A percentile compares a stretch with the other conserved stretches of the same genome.
These are phyloP conservation scores for Latrodectus elegans DNA, from an alignment of 2,888 invertebrate species.

Conservation along the genomic window DNA sequence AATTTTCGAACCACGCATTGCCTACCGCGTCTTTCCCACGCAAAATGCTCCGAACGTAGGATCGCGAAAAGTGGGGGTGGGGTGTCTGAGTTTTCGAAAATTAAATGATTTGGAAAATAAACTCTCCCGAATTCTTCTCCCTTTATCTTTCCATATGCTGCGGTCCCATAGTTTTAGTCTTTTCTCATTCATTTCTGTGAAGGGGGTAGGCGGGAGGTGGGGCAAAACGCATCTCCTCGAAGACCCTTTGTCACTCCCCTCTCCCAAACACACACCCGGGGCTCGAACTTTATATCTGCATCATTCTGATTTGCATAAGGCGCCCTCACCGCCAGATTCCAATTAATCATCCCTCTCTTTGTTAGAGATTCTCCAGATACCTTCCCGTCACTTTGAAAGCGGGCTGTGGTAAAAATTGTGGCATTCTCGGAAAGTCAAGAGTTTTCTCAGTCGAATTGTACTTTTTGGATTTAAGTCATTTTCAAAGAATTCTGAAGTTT, in stretches of 20 bases:
- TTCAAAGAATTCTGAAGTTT: no score
- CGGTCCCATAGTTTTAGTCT: constrained; percentile 61
- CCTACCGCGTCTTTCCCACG: constrained; percentile 45
- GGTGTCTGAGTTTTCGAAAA: constrained; percentile 38
- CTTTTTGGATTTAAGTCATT: no score
- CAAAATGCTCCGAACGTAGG: background rate
- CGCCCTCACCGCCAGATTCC: constrained; percentile 15
- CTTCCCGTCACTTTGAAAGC: constrained; percentile 19
- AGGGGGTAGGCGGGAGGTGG: constrained; percentile 4
- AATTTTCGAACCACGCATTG: constrained; percentile 49
- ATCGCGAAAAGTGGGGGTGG: constrained; percentile 1
- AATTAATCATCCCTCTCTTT: constrained; percentile 64
- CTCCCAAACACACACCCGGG: background rate
- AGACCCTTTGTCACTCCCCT: background rate
- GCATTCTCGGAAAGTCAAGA: no score
- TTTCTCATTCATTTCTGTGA: constrained; percentile 13
- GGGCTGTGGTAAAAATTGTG: constrained; percentile 60
- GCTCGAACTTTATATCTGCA: constrained; percentile 2
- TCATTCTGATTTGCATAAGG: constrained; percentile 65
- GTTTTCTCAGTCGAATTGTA: no score
- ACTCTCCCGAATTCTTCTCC: constrained; percentile 46
- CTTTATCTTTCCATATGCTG: constrained; percentile 50
- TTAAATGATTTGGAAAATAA: constrained; percentile 61
- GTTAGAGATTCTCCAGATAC: constrained; percentile 30
- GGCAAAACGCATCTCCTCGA: constrained; percentile 2